Percentiles rank a stretch among this genome's conserved stretches.
These are phyloP conservation scores for Drosophila cracens DNA, from an alignment of 2,888 invertebrate species.

Conservation along the genomic window DNA sequence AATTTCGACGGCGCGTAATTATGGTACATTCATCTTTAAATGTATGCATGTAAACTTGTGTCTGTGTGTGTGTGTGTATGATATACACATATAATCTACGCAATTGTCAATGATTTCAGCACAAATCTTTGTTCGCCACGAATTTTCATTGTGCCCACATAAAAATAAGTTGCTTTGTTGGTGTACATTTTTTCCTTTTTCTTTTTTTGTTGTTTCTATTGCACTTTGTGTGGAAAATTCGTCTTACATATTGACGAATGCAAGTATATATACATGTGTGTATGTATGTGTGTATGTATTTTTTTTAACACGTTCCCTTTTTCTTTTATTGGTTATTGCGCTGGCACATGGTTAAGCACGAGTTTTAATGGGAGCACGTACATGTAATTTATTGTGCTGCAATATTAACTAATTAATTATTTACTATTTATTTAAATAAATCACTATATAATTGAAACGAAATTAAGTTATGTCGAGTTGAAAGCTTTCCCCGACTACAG, in stretches of 20 bases:
- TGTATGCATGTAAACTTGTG: constrained; percentile 19
- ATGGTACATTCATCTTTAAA: constrained; percentile 55
- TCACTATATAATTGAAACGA: constrained; percentile 71
- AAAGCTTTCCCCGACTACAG: constrained; percentile 67
- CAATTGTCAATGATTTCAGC: constrained; percentile 59
- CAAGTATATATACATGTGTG: constrained; percentile 20
- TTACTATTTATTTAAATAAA: constrained; percentile 49
- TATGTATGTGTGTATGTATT: constrained; percentile 7
- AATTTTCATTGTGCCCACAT: constrained; percentile 48
- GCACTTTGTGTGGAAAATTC: constrained; percentile 41
- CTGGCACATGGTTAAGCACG: constrained; percentile 20
- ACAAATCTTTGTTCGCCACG: constrained; percentile 58
- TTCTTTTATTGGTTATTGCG: constrained; percentile 9
- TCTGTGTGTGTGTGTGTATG: constrained; percentile 28
- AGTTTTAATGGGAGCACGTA: constrained; percentile 25
- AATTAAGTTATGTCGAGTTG: constrained; percentile 72
- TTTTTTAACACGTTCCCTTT: constrained; percentile 47
- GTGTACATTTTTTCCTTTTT: constrained; percentile 26
- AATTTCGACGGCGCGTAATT: constrained; percentile 59
- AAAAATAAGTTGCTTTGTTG: constrained; percentile 45
- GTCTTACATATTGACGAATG: constrained; percentile 48
- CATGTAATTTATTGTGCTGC: constrained; percentile 46
- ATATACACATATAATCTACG: constrained; percentile 53
- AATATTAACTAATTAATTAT: constrained; percentile 38
- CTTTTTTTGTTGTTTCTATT: constrained; percentile 42